These are phyloP conservation scores for Chaetodon auriga DNA, from an alignment of 2,113 vertebrate genomes.

Conservation along the genomic window DNA sequence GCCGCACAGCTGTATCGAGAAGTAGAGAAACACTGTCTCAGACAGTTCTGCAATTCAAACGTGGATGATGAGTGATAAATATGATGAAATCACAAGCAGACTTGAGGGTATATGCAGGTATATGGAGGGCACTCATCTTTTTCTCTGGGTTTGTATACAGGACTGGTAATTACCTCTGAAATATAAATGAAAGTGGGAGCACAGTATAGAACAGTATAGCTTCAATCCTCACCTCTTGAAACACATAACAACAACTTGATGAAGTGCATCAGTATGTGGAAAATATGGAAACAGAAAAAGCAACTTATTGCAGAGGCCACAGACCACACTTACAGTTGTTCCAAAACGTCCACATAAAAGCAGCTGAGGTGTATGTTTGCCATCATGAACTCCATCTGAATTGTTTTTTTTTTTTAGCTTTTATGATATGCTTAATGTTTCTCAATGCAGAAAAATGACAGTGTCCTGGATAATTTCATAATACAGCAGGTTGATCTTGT, in stretches of 20 bases:
- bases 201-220: neutral
- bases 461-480: neutral
- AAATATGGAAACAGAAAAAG: neutral
- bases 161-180: slow-evolving; percentile 47
- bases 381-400: too few relatives aligned
- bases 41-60: slow-evolving; percentile 53
- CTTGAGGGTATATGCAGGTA: slow-evolving; percentile 32
- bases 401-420: neutral
- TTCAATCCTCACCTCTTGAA: slow-evolving; percentile 12
- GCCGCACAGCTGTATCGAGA: slow-evolving; percentile 62
- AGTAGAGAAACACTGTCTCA: slow-evolving; percentile 56
- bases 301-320: neutral
- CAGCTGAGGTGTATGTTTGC: too few relatives aligned
- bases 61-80: slow-evolving; percentile 57
- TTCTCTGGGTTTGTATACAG: slow-evolving; percentile 14
- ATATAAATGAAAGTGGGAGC: slow-evolving; percentile 14
- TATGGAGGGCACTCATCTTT: slow-evolving; percentile 11
- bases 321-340: neutral
- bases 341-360: neutral
- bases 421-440: neutral
- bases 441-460: neutral
- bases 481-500: neutral
- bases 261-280: neutral
- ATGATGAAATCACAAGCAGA: slow-evolving; percentile 44
- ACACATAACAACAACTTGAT: slow-evolving; percentile 13